phyloP scores from a whole-genome alignment of 2,888 invertebrate genomes.

The Aelia acuminata region DNA sequence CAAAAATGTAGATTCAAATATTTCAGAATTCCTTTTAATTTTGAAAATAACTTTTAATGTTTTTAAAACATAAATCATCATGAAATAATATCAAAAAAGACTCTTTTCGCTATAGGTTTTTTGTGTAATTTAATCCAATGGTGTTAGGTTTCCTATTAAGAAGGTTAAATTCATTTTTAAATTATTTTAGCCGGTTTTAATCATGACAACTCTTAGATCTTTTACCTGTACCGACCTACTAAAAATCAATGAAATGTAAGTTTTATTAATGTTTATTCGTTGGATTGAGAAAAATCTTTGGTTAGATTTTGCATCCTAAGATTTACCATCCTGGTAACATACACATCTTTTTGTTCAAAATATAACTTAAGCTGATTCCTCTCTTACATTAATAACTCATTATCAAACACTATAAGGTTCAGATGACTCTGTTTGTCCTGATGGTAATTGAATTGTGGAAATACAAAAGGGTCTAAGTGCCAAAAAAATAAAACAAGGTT shows the following conservation, averaged over 20 bases:
- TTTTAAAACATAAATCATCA: background rate
- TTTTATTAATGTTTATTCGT: constrained; percentile 67
- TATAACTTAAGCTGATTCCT: too few species aligned
- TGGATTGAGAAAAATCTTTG: background rate
- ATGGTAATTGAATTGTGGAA: too few species aligned
- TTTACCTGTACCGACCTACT: constrained; percentile 96
- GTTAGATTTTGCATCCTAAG: background rate
- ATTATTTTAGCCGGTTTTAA: constrained; percentile 66
- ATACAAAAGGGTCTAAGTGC: too few species aligned
- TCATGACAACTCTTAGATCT: constrained; percentile 92
- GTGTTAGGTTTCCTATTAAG: background rate
- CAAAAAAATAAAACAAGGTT: too few species aligned
- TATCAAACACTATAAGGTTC: too few species aligned
- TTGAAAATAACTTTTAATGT: background rate
- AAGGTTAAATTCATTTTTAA: constrained; percentile 3
- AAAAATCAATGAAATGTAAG: constrained; percentile 95
- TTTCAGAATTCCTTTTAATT: background rate
- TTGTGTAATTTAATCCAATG: background rate
- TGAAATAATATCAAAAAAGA: background rate
- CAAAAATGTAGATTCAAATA: background rate
- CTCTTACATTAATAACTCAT: too few species aligned
- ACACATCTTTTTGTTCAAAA: too few species aligned
- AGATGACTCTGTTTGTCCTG: too few species aligned
- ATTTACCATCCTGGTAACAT: background rate
- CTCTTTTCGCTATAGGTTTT: background rate